Evolutionary conservation across 2,113 vertebrate species (phyloP).

Genomic region (Ramphastos sulfuratus): DNA sequence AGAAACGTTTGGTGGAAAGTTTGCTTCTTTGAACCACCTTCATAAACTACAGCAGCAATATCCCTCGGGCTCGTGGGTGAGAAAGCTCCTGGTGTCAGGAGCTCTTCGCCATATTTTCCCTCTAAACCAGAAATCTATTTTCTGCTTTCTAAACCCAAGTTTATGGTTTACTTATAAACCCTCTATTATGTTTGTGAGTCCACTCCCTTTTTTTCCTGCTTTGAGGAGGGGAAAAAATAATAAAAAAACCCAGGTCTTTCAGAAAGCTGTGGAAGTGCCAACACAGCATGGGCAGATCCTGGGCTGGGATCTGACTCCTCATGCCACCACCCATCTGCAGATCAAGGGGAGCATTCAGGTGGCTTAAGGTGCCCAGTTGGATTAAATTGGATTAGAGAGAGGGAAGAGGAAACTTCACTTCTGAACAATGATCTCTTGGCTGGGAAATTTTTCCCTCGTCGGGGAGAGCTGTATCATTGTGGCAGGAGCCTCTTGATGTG

Average conservation of each 20-base stretch:
- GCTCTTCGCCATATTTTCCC: not conserved
- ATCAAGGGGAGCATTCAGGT: not conserved
- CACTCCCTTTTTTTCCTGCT: not conserved
- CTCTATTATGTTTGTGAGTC: not conserved
- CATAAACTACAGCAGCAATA: not conserved
- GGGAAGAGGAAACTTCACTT: not conserved
- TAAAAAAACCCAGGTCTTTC: not conserved
- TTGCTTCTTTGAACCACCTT: not conserved
- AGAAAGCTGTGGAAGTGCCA: not conserved
- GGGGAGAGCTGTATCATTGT: not conserved
- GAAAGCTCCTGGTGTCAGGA: not conserved
- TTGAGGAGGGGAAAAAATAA: not conserved
- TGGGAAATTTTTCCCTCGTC: not conserved
- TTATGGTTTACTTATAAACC: not conserved
- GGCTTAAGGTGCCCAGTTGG: not conserved
- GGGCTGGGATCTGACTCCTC: not conserved
- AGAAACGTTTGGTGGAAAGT: not conserved
- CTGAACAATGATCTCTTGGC: not conserved
- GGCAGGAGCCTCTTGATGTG: not conserved
- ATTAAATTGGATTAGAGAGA: not conserved
- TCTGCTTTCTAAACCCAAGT: not conserved
- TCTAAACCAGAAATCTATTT: not conserved
- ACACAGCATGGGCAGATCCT: not conserved
- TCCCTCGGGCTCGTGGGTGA: not conserved
- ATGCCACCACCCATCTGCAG: not conserved